Conservation (phyloP, 2,113 vertebrate species). For the Paedocypris sp. region DNA sequence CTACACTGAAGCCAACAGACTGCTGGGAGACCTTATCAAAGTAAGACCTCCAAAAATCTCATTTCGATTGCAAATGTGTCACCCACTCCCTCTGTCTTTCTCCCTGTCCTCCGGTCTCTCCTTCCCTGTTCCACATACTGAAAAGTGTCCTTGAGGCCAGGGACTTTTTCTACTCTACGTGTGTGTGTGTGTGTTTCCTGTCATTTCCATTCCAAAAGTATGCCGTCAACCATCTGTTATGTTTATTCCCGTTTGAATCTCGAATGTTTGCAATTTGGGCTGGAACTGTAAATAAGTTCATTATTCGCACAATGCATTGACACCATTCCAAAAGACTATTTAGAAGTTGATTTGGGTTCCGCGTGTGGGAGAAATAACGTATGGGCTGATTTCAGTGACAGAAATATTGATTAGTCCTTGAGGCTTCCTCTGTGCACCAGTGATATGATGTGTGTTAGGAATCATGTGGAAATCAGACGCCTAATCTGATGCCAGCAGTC, state of each 20-base stretch:
- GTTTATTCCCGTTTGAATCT: neutral
- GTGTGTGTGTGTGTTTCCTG: neutral
- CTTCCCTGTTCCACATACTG: neutral
- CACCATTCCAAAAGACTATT: too few species aligned
- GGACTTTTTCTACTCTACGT: neutral
- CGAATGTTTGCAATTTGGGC: too few species aligned
- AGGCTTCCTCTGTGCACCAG: neutral
- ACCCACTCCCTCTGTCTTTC: neutral
- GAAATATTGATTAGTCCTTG: neutral
- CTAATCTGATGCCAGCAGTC: constrained; percentile 18
- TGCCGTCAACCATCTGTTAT: neutral
- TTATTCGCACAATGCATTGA: too few species aligned
- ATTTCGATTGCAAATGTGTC: neutral
- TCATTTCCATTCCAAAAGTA: neutral
- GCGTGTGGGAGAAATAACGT: too few species aligned
- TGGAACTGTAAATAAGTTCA: too few species aligned
- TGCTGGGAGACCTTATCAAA: constrained; percentile 94
- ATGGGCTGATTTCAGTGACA: too few species aligned
- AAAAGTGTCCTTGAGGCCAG: constrained; percentile 1
- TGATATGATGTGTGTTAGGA: neutral
- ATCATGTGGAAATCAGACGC: constrained; percentile 1
- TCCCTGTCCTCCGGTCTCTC: neutral
- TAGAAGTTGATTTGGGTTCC: too few species aligned
- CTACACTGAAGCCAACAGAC: constrained; percentile 84
- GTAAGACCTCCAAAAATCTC: constrained; percentile 50